A percentile compares a stretch with the other conserved stretches of the same genome.
Conservation (phyloP, 2,113 vertebrate genomes). For the Montifringilla adamsi region DNA sequence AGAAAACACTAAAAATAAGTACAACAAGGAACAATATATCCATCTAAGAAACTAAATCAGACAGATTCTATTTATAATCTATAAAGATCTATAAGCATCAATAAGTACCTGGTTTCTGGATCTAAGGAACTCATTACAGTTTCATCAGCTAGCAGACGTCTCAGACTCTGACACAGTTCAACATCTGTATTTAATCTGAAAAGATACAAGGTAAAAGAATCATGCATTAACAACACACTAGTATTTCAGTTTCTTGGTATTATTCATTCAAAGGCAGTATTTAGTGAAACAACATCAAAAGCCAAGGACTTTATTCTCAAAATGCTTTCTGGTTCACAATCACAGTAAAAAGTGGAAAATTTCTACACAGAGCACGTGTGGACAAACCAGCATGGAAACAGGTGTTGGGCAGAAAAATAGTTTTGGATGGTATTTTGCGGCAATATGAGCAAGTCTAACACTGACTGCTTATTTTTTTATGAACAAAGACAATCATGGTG, state of each 20-base stretch:
- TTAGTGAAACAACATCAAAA: neutral
- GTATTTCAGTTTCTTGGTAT: neutral
- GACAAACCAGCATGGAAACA: neutral
- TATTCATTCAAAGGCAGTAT: neutral
- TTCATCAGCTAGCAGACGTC: conserved; percentile 80
- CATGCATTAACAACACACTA: neutral
- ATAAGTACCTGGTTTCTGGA: conserved; percentile 86
- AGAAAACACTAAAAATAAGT: neutral
- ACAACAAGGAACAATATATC: neutral
- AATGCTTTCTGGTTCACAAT: neutral
- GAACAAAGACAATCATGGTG: neutral
- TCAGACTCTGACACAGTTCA: conserved; percentile 88
- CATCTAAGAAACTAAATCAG: neutral
- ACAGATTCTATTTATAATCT: neutral
- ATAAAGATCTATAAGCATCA: neutral
- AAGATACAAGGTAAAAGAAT: conserved; percentile 32
- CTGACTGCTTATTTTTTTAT: neutral
- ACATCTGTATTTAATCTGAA: conserved; percentile 94
- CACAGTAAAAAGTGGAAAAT: neutral
- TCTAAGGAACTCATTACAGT: conserved; percentile 81
- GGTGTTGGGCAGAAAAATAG: neutral
- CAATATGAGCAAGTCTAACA: neutral
- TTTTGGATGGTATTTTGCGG: neutral
- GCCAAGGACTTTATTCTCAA: neutral
- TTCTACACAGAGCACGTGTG: neutral